phyloP scores from a whole-genome alignment of 2,797 vertebrate genomes.

The Molossus alvarezi region DNA sequence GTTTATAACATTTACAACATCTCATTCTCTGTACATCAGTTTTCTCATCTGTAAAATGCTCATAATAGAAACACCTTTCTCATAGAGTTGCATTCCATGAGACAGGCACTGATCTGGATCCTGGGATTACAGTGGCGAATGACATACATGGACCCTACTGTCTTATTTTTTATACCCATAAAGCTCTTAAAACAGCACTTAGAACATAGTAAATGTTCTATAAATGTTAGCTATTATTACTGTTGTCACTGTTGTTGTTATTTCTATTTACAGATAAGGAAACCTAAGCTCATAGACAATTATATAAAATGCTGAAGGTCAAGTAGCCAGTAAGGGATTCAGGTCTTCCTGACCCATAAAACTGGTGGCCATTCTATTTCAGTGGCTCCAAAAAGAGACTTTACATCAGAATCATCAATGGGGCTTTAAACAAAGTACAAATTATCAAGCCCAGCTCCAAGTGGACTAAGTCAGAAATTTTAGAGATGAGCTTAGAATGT shows the following conservation, averaged over 20 bases:
- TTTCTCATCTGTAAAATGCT: conserved; percentile 7
- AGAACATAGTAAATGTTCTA: neutral
- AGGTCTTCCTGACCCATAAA: neutral
- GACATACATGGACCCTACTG: neutral
- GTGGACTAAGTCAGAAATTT: conserved; percentile 18
- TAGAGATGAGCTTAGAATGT: conserved; percentile 28
- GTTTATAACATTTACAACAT: neutral
- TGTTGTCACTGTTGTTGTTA: neutral
- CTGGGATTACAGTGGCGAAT: neutral
- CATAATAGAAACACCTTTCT: neutral
- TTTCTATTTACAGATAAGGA: conserved; percentile 56
- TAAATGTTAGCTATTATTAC: neutral
- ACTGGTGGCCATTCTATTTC: neutral
- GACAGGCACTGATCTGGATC: neutral
- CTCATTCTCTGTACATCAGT: neutral
- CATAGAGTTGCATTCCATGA: neutral
- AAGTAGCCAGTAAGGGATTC: neutral
- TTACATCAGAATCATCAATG: neutral
- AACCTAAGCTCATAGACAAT: neutral
- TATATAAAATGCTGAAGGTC: conserved; percentile 26
- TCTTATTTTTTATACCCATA: conserved; percentile 29
- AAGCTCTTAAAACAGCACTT: conserved; percentile 11
- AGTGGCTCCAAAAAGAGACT: neutral
- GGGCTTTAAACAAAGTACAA: conserved; percentile 50
- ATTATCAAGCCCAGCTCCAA: neutral